Conservation (phyloP, 2,797 vertebrate genomes). For the Acipenser oxyrinchus region DNA sequence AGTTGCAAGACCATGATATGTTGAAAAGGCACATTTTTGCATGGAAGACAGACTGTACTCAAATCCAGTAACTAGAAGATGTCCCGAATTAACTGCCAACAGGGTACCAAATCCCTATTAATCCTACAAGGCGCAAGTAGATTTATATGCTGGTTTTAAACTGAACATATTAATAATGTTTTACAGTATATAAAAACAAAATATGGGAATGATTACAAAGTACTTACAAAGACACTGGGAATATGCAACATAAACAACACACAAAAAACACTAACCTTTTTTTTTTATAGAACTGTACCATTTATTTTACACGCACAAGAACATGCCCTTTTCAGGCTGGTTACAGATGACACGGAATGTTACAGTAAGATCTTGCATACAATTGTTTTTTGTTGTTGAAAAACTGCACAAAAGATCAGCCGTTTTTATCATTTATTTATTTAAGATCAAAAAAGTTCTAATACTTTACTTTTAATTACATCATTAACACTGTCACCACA, state of each 20-base stretch:
- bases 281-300: constrained; percentile 74
- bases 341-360: constrained; percentile 96
- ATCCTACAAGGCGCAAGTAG: no score
- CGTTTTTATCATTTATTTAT: constrained; percentile 30
- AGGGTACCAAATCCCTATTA: no score
- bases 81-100: no score
- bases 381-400: constrained; percentile 68
- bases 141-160: no score
- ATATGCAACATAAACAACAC: background rate
- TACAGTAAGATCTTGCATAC: constrained; percentile 93
- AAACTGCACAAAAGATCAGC: constrained; percentile 73
- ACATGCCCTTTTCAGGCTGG: constrained; percentile 83
- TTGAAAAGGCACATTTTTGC: no score
- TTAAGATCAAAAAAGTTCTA: constrained; percentile 61
- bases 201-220: no score
- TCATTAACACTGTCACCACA: constrained; percentile 78
- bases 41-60: no score
- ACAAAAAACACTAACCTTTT: background rate
- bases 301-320: constrained; percentile 95
- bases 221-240: background rate
- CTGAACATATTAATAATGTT: no score
- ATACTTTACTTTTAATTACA: constrained; percentile 66
- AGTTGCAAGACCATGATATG: no score
- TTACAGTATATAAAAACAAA: no score
- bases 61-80: no score